Percentiles rank a stretch among this genome's conserved stretches.
Evolutionary conservation across 2,888 invertebrate species (phyloP).

Genomic region (Drosophila gaucha): DNA sequence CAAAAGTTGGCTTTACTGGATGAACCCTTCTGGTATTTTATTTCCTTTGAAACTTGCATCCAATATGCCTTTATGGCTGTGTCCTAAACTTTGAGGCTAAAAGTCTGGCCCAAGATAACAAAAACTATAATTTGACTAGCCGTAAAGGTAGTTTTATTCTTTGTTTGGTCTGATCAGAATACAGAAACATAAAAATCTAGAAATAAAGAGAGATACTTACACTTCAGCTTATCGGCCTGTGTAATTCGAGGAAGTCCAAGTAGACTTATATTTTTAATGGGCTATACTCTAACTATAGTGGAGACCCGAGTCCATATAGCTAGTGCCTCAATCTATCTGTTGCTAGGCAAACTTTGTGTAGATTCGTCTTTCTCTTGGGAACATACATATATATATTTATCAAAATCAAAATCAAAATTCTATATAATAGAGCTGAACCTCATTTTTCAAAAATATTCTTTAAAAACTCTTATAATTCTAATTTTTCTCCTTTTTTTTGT

Average conservation of each 20-base stretch:
- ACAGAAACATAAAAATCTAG: background rate
- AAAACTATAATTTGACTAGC: constrained; percentile 1
- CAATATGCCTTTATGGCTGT: constrained; percentile 42
- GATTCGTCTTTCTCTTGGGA: too few species aligned
- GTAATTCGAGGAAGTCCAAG: constrained; percentile 17
- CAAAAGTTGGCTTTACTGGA: background rate
- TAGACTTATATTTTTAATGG: too few species aligned
- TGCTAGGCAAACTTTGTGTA: too few species aligned
- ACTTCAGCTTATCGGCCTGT: constrained; percentile 8
- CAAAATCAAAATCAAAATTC: too few species aligned
- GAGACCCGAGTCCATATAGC: too few species aligned
- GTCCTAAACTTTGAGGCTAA: constrained; percentile 23
- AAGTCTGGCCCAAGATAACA: constrained; percentile 8
- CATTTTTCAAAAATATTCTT: too few species aligned
- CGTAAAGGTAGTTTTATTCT: background rate
- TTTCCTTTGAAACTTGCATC: constrained; percentile 38
- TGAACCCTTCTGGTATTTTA: constrained; percentile 27
- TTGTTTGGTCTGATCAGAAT: background rate
- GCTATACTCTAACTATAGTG: too few species aligned
- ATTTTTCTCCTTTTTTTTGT: too few species aligned
- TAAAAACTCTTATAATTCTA: too few species aligned
- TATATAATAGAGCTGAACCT: too few species aligned
- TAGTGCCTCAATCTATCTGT: too few species aligned
- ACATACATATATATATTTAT: too few species aligned
- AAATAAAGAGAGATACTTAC: constrained; percentile 1